Base-by-base conservation (phyloP, 2,888 invertebrate species). In the Caenorhabditis drosophilae region DNA sequence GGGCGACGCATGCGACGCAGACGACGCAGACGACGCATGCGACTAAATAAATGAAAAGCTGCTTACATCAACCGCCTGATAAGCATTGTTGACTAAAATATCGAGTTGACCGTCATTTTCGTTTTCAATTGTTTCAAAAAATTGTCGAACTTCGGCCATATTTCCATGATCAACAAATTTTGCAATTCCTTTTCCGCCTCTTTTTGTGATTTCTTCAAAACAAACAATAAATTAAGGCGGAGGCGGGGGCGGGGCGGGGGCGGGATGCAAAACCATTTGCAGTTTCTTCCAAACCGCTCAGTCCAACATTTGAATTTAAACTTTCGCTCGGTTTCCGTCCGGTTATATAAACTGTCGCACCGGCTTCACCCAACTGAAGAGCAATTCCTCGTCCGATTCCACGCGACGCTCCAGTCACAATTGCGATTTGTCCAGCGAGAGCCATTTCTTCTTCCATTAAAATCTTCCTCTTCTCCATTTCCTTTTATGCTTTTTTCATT, bases 61-160 rank as follows among this genome's bases (percentile, higher is more conserved):
- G 6, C 31, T 31, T 12, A 31, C 31, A 6, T 31, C 7, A 31
- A 31, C 75, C 0, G 67, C 75, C 41, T 70, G 63, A 55, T 71
- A 75, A 0, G 75, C 75, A 35, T 75, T 75, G 49, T 75, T 75
- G 16, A 75, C 71, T 11, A 75, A 68, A 50, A 75, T 73, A 51
- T 75, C 64, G 16, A 64, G 55, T 18, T 64, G 64, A 31, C 64
- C 64, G 4, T 58, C n/a, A 12, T 31, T 6, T 12, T 31, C 31
- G 6, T 27, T 27, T 12, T 56, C 56, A 16, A 68, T 25, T 12
- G 46, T 27, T 22, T 56, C 52, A 38, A 68, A 68, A 6, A 68
- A 38, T 6, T 41, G 20, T 44, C 54, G 36, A 23, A 68, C 68
- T 18, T 63, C 59, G 6, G 52, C 54, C 68, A 68, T 68, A 34